Evolutionary conservation across 1,140 invertebrate genomes (phyloP).

Genomic region (Hesperophylax magnus): DNA sequence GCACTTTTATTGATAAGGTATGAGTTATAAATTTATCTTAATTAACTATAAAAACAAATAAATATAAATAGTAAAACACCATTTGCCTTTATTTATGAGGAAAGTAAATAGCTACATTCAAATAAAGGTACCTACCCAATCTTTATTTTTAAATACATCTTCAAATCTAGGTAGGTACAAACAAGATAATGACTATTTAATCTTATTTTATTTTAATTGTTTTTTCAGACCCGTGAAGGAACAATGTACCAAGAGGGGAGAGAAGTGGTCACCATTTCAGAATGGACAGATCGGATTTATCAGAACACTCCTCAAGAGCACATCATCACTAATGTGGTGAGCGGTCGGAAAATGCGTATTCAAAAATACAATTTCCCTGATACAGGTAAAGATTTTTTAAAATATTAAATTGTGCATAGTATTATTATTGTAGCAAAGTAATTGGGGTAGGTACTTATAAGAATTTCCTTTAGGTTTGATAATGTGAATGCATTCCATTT

Average conservation of each 20-base stretch:
- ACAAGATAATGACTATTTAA: background rate
- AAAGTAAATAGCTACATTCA: too few species aligned
- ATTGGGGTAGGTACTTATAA: too few species aligned
- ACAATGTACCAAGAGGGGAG: conserved; percentile 88
- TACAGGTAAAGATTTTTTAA: conserved; percentile 73
- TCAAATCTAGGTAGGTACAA: too few species aligned
- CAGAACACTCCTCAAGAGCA: conserved; percentile 93
- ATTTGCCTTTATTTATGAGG: too few species aligned
- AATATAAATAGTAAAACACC: too few species aligned
- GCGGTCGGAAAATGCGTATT: conserved; percentile 90
- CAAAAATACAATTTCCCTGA: conserved; percentile 96
- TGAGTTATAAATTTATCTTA: background rate
- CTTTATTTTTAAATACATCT: background rate
- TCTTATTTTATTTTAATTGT: conserved; percentile 21
- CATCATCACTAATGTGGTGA: conserved; percentile 93
- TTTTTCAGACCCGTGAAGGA: conserved; percentile 80
- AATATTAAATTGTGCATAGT: background rate
- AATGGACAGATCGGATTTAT: conserved; percentile 95
- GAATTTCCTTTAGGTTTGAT: too few species aligned
- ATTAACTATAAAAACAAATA: too few species aligned
- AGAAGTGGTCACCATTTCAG: conserved; percentile 89
- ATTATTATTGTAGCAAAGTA: background rate
- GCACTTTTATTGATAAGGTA: conserved; percentile 95
- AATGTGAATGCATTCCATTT: too few species aligned
- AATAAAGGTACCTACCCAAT: too few species aligned